Percentiles rank a stretch among this genome's conserved stretches.
Conservation (phyloP, 2,113 vertebrate species). For the Genyomyrus donnyi region DNA sequence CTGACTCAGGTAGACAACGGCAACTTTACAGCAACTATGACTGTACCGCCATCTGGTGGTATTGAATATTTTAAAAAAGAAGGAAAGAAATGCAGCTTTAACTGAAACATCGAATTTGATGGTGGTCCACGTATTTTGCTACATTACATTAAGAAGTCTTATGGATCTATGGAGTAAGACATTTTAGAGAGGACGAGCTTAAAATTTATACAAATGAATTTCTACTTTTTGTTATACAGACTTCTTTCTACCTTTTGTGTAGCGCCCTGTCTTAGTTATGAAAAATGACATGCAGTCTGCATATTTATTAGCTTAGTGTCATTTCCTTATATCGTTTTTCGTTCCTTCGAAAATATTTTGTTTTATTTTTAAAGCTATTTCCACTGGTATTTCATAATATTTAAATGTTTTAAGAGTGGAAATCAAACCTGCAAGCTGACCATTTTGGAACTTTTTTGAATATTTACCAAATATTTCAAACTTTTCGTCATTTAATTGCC, state of each 20-base stretch:
- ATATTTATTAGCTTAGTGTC: background rate
- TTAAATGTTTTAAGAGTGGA: background rate
- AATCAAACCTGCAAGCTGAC: background rate
- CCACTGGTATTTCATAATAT: background rate
- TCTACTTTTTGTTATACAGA: background rate
- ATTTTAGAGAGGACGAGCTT: background rate
- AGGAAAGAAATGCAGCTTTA: background rate
- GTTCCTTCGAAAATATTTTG: background rate
- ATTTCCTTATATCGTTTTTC: background rate
- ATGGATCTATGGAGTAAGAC: background rate
- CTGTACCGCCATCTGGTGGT: constrained; percentile 43
- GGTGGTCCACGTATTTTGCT: background rate
- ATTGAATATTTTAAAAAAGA: constrained; percentile 3
- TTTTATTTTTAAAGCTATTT: background rate
- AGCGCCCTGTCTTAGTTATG: background rate
- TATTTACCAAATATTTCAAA: background rate
- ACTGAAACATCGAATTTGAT: background rate
- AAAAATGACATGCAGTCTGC: background rate
- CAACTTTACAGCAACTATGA: constrained; percentile 14
- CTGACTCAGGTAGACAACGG: constrained; percentile 49
- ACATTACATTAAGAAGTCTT: background rate
- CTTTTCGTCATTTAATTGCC: background rate
- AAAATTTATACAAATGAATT: background rate
- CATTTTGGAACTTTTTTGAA: background rate
- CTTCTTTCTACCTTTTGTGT: background rate